Evolutionary conservation across 2,797 vertebrate genomes (phyloP), one percentile per base, ranked within the genome.

Genomic region (Galagoides demidoff): DNA sequence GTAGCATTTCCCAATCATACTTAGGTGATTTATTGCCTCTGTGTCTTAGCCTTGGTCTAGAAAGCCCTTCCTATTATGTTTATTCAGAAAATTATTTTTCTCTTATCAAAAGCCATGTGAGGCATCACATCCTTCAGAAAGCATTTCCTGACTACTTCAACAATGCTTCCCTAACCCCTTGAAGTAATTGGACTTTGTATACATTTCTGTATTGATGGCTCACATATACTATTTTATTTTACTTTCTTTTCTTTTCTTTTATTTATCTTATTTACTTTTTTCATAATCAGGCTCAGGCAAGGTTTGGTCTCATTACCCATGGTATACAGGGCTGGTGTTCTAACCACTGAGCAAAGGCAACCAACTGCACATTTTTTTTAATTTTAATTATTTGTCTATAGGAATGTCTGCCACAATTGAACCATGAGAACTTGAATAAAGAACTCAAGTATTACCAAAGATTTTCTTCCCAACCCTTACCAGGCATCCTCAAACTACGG

Each of bases 41-140:
- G 22, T 82, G n/a, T 20, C 25, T 89, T 92, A 57, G 10, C 14
- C 43, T 87, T 87, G 20, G 14, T 43, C 59, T 87, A 2, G 14
- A 90, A 90, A 85, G 13, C 1, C 13, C 4, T 85, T 55, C 25
- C 3, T 86, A 45, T 70, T 8, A 85, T 52, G 3, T 37, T 95
- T 39, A 90, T 81, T 90, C 61, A 70, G 13, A 95, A 84, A 88
- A 91, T 89, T 71, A 25, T 34, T 89, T 2, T 31, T 89, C 63
- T 55, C 3, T 84, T 92, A 78, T 90, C n/a, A 94, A 96, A 90
- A 76, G 13, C 12, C 23, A 73, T 61, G 39, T 88, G 61, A 79
- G 29, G 7, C 10, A 74, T 61, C 27, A 64, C 19, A 16, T 61
- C 34, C 29, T 82, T 22, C 23, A 49, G 23, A 61, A 79, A 90